Evolutionary conservation across 2,797 vertebrate species (phyloP), one percentile per base, ranked within the genome.

Genomic region (Cetoscarus ocellatus): DNA sequence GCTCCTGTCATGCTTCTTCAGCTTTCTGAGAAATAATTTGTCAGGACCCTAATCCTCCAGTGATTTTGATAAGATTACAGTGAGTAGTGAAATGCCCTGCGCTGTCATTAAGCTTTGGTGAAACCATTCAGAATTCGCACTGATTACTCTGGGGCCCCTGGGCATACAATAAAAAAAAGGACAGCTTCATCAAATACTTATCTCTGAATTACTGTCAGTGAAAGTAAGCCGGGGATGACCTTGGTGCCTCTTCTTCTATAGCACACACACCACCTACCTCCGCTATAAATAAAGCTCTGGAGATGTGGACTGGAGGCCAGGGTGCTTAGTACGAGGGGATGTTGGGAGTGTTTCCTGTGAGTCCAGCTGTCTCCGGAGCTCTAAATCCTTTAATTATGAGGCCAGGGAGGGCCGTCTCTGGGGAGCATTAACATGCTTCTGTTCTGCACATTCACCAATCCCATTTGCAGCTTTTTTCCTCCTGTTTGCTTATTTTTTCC

Each of bases 341-440:
- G 76, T 70, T 79, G 73, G 77, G 77, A 87, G 79, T 70, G 68
- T 80, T 88, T 84, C 80, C 77, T 89, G 61, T 79, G 75, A 71
- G 64, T 85, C 73, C 79, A 83, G 74, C 85, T 84, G 83, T 89
- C 88, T 80, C 79, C 74, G 73, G 84, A 89, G 83, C 85, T 83
- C 84, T 86, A 91, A 90, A 91, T 91, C 86, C 86, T 73, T 90
- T 93, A 87, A 94, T 92, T 90, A 92, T 82, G 80, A 88, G 83
- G 75, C 85, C 80, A 67, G 68, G 73, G 70, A 82, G 79, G 82
- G 59, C 61, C 35, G 74, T 81, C 90, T 89, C 77, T 53, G 1
- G 74, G 83, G 88, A 89, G 73, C 79, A 67, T 82, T 86, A 84
- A 86, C 66, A 59, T 73, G 79, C 73, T 86, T 48, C 76, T 85